Evolutionary conservation across 2,888 invertebrate genomes (phyloP), one percentile per base, ranked within the genome.

Genomic region (Bruchidius siliquastri): DNA sequence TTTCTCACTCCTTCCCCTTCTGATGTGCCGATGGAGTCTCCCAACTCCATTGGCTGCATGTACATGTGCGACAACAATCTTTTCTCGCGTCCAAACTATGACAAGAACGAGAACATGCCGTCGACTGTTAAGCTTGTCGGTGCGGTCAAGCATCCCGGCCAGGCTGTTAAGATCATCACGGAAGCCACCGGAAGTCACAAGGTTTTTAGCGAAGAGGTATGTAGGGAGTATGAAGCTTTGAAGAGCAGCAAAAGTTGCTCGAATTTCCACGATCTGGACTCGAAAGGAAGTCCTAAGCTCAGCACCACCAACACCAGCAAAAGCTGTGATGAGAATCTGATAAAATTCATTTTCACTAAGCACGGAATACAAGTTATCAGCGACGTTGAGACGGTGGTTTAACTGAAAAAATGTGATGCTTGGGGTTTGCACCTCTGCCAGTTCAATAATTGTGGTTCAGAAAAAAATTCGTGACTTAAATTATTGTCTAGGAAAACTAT

Each of bases 281-380:
- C 22, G 20, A 79, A 78, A 22, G 67, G 68, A 49, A 71, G 71
- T 66, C 75, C 76, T 13, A 78, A 74, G 68, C 71, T 72, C 66
- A 75, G 74, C 75, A 79, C 78, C 68, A 79, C 85, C 0, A 85
- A 82, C 75, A 80, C 81, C 68, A 88, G 88, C 49, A 86, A 86
- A 76, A 86, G 85, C 80, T 84, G 86, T 75, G 87, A 87, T 77
- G 86, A 86, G 75, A 86, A 86, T 82, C 81, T 92, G 68, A 92
- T 94, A 10, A 90, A 92, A 82, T 90, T 93, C 86, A 92, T 93
- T 81, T 88, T 94, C 79, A 93, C 93, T 0, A 92, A 93, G 84
- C 93, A 93, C 82, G 93, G 93, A 0, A 93, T 94, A 79, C 92
- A 93, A 85, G 92, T 94, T 72, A 93, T 93, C 70, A 93, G 93